Conservation (phyloP, 2,113 vertebrate species). For the Pyxicephalus adspersus region DNA sequence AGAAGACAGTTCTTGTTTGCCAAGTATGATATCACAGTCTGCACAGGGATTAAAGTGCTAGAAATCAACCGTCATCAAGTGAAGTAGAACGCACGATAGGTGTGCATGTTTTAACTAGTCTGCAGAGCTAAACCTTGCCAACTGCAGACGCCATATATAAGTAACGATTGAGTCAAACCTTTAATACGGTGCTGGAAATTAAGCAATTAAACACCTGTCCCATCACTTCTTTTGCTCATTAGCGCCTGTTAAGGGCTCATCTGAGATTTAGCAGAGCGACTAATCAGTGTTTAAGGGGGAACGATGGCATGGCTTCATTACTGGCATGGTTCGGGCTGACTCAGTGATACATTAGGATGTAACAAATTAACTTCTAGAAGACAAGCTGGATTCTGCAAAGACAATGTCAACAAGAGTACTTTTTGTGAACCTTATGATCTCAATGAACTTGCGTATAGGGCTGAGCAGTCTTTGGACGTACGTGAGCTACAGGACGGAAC, state of each 20-base stretch:
- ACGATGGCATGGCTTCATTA: background rate
- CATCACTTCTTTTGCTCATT: constrained; percentile 2
- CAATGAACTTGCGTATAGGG: too few relatives aligned
- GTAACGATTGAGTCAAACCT: background rate
- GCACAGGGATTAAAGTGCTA: constrained; percentile 11
- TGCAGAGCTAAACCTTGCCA: background rate
- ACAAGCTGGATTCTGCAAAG: too few relatives aligned
- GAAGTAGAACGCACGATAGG: background rate
- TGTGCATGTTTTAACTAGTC: background rate
- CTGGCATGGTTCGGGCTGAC: background rate
- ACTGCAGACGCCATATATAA: background rate
- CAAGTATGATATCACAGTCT: constrained; percentile 37
- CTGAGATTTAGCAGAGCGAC: background rate
- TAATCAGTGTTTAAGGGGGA: background rate
- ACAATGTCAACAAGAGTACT: too few relatives aligned
- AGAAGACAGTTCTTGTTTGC: background rate
- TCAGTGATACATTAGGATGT: too few relatives aligned
- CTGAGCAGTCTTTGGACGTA: too few relatives aligned
- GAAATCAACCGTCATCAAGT: constrained; percentile 3
- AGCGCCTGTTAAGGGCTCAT: constrained; percentile 3
- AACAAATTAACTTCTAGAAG: too few relatives aligned
- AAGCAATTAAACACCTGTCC: constrained; percentile 12
- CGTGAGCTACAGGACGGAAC: too few relatives aligned
- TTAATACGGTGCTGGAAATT: background rate
- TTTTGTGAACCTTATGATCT: too few relatives aligned